Percentiles rank a stretch among this genome's conserved stretches.
Evolutionary conservation across 2,888 invertebrate species (phyloP).

Genomic region (Drosophila mayaguana): DNA sequence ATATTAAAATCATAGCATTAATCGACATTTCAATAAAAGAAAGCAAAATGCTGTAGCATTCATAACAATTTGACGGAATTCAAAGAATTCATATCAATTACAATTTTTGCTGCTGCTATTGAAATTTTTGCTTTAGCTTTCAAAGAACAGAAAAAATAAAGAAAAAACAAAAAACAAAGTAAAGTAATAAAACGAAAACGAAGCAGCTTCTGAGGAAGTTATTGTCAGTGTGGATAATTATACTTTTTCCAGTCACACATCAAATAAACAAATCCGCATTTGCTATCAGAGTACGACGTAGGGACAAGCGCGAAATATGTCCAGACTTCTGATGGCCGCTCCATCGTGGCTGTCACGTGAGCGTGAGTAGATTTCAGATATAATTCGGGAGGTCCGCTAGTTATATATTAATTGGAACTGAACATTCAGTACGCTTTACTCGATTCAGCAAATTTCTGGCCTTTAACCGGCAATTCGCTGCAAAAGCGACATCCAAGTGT

Average conservation of each 20-base stretch:
- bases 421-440: constrained; percentile 21
- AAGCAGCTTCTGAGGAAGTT: constrained; percentile 31
- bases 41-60: neutral
- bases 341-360: constrained; percentile 25
- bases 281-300: constrained; percentile 10
- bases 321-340: constrained; percentile 44
- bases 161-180: neutral
- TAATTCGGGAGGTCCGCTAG: no score
- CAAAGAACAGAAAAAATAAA: neutral
- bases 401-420: neutral
- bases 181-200: constrained; percentile 12
- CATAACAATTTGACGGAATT: neutral
- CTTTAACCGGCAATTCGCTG: constrained; percentile 31
- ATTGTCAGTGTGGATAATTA: constrained; percentile 16
- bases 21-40: neutral
- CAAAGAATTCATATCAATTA: neutral
- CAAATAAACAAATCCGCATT: constrained; percentile 28
- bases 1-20: neutral
- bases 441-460: constrained; percentile 21
- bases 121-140: neutral
- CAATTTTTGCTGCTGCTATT: neutral
- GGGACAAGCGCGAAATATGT: constrained; percentile 41
- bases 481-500: constrained; percentile 33
- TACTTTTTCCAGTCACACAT: constrained; percentile 39
- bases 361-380: constrained; percentile 40